Conservation (phyloP, 2,888 invertebrate genomes). For the Lycocerus yunnanus region DNA sequence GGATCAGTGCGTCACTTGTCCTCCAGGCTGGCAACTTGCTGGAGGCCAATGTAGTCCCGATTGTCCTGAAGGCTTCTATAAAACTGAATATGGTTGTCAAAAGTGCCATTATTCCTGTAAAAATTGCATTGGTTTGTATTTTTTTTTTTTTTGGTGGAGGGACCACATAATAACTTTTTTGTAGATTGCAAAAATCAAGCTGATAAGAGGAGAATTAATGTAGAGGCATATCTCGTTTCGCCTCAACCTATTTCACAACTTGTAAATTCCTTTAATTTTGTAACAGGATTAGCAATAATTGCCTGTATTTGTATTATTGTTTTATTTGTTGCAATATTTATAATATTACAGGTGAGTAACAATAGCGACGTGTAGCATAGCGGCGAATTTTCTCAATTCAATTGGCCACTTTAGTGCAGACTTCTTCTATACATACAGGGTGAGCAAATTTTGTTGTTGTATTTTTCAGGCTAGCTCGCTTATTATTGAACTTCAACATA, state of each 20-base stretch:
- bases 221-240: conserved; percentile 53
- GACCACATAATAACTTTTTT: conserved; percentile 17
- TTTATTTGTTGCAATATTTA: conserved; percentile 72
- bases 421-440: background rate
- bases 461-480: no score
- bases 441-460: no score
- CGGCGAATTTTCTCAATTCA: background rate
- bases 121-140: conserved; percentile 77
- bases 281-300: conserved; percentile 69
- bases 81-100: conserved; percentile 79
- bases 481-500: no score
- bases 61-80: conserved; percentile 86
- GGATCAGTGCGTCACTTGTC: conserved; percentile 85
- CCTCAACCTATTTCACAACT: conserved; percentile 55
- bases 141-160: background rate
- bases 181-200: conserved; percentile 54
- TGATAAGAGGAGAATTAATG: conserved; percentile 54
- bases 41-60: conserved; percentile 85
- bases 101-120: conserved; percentile 89
- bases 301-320: conserved; percentile 71
- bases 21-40: conserved; percentile 77
- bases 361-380: background rate
- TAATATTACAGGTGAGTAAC: conserved; percentile 70
- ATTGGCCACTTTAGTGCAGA: background rate
- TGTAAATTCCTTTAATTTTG: conserved; percentile 63